Evolutionary conservation across 1,140 invertebrate genomes (phyloP), one percentile per base, ranked within the genome.

Genomic region (Aphelenchoides besseyi): DNA sequence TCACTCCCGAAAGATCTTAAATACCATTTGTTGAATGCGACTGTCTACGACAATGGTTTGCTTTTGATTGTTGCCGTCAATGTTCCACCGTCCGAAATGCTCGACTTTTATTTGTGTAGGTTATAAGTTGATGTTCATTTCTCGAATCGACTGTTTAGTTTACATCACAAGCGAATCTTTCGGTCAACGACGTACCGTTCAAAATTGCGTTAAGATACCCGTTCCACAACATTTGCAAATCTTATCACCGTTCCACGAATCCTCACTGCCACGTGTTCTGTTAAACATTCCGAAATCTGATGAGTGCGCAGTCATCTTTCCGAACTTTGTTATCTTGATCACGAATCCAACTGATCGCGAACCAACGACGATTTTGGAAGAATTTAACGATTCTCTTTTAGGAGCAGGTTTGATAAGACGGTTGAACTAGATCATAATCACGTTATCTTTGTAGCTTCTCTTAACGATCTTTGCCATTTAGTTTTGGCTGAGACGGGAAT

Each of bases 391-490:
- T 18, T 26, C 16, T 23, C 62, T 66, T 8, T 29, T 66, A 8
- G 62, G 62, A 8, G 61, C 26, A 67, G 62, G 62, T 66, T 8
- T 8, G 62, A 54, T 66, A 5, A 52, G 18, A 18, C 18, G 33
- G 5, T 16, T 66, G 3, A 23, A 8, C 16, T 5, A 66, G 5
- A 8, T 26, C 5, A 59, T 55, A 5, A 16, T 16, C 3, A 8
- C 52, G 3, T 8, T 59, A 5, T 59, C 5, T 2, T 72, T 72
- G 28, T 66, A 72, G 70, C 72, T 18, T n/a, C n/a, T n/a, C 26
- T 75, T 18, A 69, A 73, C 32, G 74, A 54, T 9, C 37, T 76
- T 16, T 75, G 71, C 26, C 71, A 73, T 59, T 28, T 73, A 1
- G 29, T 73, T 8, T 37, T 73, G n/a, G 28, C 12, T n/a, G 57